These are phyloP conservation scores for Xestia rhomboidea DNA, from an alignment of 2,888 invertebrate species.

Conservation along the genomic window DNA sequence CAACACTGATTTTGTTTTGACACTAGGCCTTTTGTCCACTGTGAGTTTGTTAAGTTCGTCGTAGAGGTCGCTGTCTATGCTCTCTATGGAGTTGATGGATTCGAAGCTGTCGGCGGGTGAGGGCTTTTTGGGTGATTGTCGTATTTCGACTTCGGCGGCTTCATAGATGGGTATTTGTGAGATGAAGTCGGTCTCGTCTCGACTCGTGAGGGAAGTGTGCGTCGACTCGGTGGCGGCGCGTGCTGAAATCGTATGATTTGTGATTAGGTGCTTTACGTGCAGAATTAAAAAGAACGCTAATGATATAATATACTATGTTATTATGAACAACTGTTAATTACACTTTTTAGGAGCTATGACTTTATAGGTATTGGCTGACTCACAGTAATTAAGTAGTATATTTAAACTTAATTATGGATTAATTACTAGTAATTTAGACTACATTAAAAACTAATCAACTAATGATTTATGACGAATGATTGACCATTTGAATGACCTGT, in stretches of 20 bases:
- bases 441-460: constrained; percentile 32
- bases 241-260: constrained; percentile 61
- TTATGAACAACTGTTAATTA: neutral
- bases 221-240: constrained; percentile 61
- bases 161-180: constrained; percentile 87
- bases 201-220: constrained; percentile 42
- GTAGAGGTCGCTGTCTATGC: constrained; percentile 83
- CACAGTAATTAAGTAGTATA: neutral
- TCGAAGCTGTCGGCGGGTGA: constrained; percentile 80
- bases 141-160: constrained; percentile 82
- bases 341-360: neutral
- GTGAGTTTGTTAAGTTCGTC: constrained; percentile 83
- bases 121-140: constrained; percentile 72
- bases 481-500: neutral
- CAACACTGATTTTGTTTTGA: constrained; percentile 79
- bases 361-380: neutral
- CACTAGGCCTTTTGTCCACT: constrained; percentile 76
- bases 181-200: constrained; percentile 80
- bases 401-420: neutral
- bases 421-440: constrained; percentile 6
- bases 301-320: neutral
- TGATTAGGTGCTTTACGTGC: constrained; percentile 38
- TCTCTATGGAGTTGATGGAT: constrained; percentile 83
- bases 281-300: neutral
- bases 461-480: neutral